Conservation (phyloP, 1,140 invertebrate genomes). For the Diabrotica undecimpunctata region DNA sequence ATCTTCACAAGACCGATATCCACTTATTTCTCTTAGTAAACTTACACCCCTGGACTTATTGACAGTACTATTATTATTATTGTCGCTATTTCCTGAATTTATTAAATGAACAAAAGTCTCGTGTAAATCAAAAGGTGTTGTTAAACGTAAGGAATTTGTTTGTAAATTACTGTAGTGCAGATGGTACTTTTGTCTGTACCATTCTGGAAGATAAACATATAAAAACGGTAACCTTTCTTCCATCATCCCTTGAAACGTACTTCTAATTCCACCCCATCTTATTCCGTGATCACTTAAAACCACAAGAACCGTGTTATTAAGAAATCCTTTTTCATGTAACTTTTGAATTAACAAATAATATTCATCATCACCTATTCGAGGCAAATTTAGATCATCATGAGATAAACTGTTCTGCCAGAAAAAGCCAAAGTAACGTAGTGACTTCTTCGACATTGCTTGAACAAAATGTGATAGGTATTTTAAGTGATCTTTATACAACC, state of each 20-base stretch:
- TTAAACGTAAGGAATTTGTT: constrained; percentile 70
- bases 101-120: constrained; percentile 63
- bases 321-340: constrained; percentile 55
- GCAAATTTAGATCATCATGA: constrained; percentile 72
- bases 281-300: constrained; percentile 94
- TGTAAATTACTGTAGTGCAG: constrained; percentile 62
- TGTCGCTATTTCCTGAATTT: constrained; percentile 44
- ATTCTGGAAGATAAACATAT: constrained; percentile 73
- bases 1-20: constrained; percentile 65
- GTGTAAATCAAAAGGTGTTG: constrained; percentile 82
- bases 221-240: constrained; percentile 88
- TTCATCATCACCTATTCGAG: constrained; percentile 62
- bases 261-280: constrained; percentile 78
- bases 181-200: constrained; percentile 54
- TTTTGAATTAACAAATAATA: constrained; percentile 57
- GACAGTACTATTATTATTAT: constrained; percentile 34
- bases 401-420: constrained; percentile 77
- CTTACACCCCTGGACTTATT: constrained; percentile 52
- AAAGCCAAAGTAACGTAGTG: constrained; percentile 64
- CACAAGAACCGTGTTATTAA: constrained; percentile 69
- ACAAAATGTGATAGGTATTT: constrained; percentile 60
- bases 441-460: constrained; percentile 49
- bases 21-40: constrained; percentile 67
- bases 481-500: constrained; percentile 55
- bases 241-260: too few relatives aligned